Evolutionary conservation across 92 coral and sea anemone genomes (phyloP), one percentile per base, ranked within the genome.

Genomic region (Umimayanthus chanpuru): DNA sequence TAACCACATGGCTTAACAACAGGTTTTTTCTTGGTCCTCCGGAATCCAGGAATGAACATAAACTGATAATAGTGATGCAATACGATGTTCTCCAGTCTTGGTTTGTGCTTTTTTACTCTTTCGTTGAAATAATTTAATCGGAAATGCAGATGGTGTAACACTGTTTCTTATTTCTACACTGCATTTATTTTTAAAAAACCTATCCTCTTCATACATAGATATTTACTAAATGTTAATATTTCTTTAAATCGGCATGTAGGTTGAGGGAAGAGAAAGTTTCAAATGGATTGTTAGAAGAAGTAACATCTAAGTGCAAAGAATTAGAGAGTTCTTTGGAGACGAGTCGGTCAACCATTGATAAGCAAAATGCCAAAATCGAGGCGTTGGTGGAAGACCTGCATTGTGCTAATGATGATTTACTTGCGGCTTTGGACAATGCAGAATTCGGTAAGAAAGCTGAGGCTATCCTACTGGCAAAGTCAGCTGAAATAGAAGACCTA

Each of bases 341-440:
- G 20, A 64, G 30, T 40, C 73, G 74, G 18, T 4, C 44, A 81
- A 81, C 73, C 18, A 38, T 81, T 11, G 32, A 61, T 20, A 28
- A 66, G 16, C 74, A 56, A 36, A 81, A 81, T 20, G 32, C 28
- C 73, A 81, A 64, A 65, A 55, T 81, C 9, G 85, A 58, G 28
- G 85, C 85, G 10, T 50, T 81, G 18, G 70, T 56, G 16, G 85
- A 81, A 41, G 85, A 81, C 18, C 85, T 81, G 8, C 49, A 29
- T 81, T 81, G 85, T 9, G 85, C 85, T n/a, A 58, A 81, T 32
- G 85, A 81, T 61, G 85, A 81, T 66, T 39, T 81, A 41, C 85
- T 81, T 58, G 71, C 41, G 4, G 50, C 85, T 53, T 38, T 81
- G 85, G 85, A 81, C 29, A 80, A 80, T 9, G 85, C 85, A 32